These are phyloP conservation scores for Amphiura filiformis DNA, from an alignment of 35 echinoderm and acorn worm species.

Conservation along the genomic window DNA sequence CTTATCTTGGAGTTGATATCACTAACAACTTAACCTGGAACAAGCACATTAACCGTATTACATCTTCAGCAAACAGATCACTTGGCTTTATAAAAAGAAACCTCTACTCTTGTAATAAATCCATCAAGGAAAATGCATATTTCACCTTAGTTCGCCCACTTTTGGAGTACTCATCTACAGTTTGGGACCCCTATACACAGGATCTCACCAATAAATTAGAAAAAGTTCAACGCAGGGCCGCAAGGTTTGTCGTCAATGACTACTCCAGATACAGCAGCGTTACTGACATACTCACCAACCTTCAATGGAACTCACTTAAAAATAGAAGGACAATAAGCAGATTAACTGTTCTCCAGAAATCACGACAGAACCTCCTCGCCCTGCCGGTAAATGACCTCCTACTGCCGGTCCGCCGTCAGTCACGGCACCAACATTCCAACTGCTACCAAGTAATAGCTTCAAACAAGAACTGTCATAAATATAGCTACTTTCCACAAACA, in stretches of 20 bases:
- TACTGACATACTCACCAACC: background rate
- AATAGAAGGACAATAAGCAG: background rate
- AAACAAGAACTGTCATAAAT: background rate
- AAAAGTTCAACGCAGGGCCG: constrained; percentile 11
- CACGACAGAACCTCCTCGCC: background rate
- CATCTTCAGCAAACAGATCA: background rate
- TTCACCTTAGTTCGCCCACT: constrained; percentile 3
- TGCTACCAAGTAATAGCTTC: background rate
- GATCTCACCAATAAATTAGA: constrained; percentile 23
- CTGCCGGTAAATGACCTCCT: background rate
- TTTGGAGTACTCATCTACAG: constrained; percentile 1
- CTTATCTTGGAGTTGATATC: constrained; percentile 39
- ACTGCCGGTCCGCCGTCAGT: background rate
- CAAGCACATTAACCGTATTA: constrained; percentile 33
- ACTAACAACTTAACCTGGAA: constrained; percentile 27
- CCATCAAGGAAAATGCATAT: constrained; percentile 20
- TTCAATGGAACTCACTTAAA: background rate
- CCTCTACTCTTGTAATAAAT: constrained; percentile 1
- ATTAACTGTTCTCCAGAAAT: background rate
- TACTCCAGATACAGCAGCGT: constrained; percentile 9
- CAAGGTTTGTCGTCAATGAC: constrained; percentile 11
- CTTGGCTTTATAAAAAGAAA: constrained; percentile 37
- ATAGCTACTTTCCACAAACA: background rate
- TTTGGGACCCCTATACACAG: constrained; percentile 15
- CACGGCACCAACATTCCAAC: background rate